phyloP scores from a whole-genome alignment of 2,113 vertebrate genomes.

The Pardalotus punctatus region DNA sequence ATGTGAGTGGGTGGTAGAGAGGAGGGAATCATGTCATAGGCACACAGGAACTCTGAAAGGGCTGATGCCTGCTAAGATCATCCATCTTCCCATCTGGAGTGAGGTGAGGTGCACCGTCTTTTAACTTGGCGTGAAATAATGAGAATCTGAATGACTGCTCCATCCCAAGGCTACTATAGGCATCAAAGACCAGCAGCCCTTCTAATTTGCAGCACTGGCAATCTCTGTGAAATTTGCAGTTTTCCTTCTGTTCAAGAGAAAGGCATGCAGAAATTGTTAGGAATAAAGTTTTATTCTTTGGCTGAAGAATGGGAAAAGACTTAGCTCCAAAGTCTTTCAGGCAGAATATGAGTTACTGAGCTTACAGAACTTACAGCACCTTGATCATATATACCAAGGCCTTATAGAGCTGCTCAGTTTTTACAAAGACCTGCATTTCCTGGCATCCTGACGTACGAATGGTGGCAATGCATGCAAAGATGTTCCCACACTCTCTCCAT shows the following conservation, averaged over 20 bases:
- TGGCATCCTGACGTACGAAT: not conserved
- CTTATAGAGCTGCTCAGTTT: not conserved
- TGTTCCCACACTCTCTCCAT: not conserved
- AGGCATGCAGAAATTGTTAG: not conserved
- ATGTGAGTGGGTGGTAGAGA: constrained; percentile 22
- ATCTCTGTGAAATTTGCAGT: not conserved
- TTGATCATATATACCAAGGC: not conserved
- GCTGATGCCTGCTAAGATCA: not conserved
- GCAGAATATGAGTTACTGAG: not conserved
- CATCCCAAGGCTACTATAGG: not conserved
- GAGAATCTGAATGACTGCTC: not conserved
- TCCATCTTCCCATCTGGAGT: not conserved
- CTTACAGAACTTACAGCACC: not conserved
- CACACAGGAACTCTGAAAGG: not conserved
- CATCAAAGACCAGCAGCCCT: not conserved
- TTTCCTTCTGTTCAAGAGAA: not conserved
- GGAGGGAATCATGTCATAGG: not conserved
- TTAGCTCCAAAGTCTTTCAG: not conserved
- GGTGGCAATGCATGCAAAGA: not conserved
- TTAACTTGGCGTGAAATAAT: not conserved
- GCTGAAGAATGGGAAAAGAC: not conserved
- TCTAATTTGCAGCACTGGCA: not conserved
- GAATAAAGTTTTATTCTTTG: not conserved
- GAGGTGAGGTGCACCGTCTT: not conserved
- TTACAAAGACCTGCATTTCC: not conserved